Base-by-base conservation (phyloP, 2,888 invertebrate species). In the Chamaedrilus cognettii region DNA sequence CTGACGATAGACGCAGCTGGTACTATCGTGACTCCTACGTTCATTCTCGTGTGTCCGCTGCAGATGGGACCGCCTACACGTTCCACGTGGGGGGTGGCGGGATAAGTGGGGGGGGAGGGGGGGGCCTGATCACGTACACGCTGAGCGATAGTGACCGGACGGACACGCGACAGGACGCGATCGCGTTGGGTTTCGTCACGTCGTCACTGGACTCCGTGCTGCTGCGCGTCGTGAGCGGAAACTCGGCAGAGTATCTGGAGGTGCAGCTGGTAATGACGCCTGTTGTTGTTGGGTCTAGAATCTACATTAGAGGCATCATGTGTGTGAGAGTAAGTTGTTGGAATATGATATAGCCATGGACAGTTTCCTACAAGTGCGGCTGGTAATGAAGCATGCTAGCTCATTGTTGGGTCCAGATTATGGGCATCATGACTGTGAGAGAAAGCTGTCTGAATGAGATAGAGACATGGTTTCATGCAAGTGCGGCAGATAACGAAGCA, bases 201-300 rank as follows among this genome's bases (percentile, higher is more conserved):
- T 89, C 89, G 70, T 90, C 91, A 63, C 74, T 77, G 77, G 88
- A 91, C 64, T 94, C 95, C 0, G 92, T 96, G 0, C 85, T 98
- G n/a, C 85, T 96, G 66, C 87, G 94, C 74, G 89, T 98, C 66
- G 93, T 96, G 83, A 96, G 93, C 75, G 79, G 91, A 0, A 92
- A 91, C 60, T 94, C 93, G 30, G 92, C 93, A 80, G 97, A 98
- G 82, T 97, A 94, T 81, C 91, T 98, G 86, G 96, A 97, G 85
- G 88, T 98, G 83, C 94, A 96, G 87, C 91, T 98, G 80, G 96
- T 94, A 26, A 49, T 49, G 49, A 49, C 19, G 49, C 26, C 3
- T 11, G n/a, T n/a, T n/a, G n/a, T n/a, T n/a, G n/a, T n/a, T n/a
- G n/a, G n/a, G n/a, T n/a, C n/a, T n/a, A n/a, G n/a, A n/a, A n/a